Percentiles rank a stretch among this genome's conserved stretches.
Conservation (phyloP, 2,888 invertebrate species). For the Phytoseiulus persimilis region DNA sequence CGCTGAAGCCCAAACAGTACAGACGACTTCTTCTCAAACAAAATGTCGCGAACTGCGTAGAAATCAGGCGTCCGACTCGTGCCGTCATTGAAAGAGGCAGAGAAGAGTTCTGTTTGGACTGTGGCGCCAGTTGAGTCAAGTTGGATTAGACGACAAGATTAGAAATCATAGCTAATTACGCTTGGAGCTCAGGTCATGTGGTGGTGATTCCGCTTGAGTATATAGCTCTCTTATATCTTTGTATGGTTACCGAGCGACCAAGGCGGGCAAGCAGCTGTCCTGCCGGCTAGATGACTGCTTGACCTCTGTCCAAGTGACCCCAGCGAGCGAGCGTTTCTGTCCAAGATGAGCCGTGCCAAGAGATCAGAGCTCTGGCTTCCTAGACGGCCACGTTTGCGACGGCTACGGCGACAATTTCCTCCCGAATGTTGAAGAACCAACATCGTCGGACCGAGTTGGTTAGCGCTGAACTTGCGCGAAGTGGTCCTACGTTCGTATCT, state of each 20-base stretch:
- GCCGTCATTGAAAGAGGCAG: background rate
- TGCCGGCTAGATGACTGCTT: slow-evolving; percentile 5
- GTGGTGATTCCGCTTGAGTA: background rate
- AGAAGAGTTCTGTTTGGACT: background rate
- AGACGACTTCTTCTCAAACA: background rate
- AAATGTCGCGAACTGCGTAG: background rate
- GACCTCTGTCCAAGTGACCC: background rate
- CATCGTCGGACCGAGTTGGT: background rate
- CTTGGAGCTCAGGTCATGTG: background rate
- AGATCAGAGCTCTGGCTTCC: background rate
- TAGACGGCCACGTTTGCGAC: background rate
- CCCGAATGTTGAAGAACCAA: background rate
- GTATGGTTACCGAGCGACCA: background rate
- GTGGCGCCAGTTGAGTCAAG: background rate
- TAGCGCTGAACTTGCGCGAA: background rate
- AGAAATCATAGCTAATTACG: background rate
- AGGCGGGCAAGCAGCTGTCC: background rate
- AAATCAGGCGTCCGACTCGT: background rate
- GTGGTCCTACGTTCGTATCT: background rate
- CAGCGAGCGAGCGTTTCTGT: background rate
- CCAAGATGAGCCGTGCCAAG: background rate
- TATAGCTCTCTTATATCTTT: background rate
- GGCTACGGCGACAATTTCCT: background rate
- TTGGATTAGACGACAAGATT: background rate
- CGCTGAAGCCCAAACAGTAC: background rate